phyloP scores from a whole-genome alignment of 2,797 vertebrate genomes.

The Malurus leucopterus region DNA sequence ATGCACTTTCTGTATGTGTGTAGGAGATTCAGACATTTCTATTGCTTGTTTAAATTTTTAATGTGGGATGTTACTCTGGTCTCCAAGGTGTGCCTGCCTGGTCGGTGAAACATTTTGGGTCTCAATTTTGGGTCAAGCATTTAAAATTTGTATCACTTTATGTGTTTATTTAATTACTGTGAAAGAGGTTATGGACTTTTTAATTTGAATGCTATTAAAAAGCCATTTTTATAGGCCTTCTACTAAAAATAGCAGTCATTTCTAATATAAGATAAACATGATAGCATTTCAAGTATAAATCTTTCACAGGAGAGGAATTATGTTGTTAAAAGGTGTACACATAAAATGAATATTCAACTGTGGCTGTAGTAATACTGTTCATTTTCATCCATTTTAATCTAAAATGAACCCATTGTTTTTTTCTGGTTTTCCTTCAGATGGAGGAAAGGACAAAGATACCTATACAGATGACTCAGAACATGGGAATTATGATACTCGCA shows the following conservation, averaged over 20 bases:
- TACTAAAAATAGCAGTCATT: not conserved
- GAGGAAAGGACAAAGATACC: constrained; percentile 82
- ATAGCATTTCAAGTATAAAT: not conserved
- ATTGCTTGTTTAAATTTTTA: not conserved
- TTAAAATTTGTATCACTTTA: not conserved
- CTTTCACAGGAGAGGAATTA: not conserved
- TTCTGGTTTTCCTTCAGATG: constrained; percentile 68
- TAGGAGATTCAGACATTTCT: accelerated
- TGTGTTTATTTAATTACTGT: not conserved
- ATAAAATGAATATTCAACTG: not conserved
- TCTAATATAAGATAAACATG: not conserved
- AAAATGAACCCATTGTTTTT: constrained; percentile 5
- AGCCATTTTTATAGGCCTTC: not conserved
- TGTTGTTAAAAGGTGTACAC: not conserved
- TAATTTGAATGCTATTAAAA: not conserved
- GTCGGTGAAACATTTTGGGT: not conserved
- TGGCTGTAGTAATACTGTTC: not conserved
- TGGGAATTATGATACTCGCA: constrained; percentile 79
- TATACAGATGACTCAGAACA: constrained; percentile 87
- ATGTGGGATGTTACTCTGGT: not conserved
- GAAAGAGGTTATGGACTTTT: not conserved
- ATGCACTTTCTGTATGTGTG: too few relatives aligned
- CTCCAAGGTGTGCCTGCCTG: not conserved
- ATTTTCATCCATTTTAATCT: not conserved
- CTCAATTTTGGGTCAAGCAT: not conserved